Base-by-base conservation (phyloP, 2,797 vertebrate species). In the Lophotriccus pileatus region DNA sequence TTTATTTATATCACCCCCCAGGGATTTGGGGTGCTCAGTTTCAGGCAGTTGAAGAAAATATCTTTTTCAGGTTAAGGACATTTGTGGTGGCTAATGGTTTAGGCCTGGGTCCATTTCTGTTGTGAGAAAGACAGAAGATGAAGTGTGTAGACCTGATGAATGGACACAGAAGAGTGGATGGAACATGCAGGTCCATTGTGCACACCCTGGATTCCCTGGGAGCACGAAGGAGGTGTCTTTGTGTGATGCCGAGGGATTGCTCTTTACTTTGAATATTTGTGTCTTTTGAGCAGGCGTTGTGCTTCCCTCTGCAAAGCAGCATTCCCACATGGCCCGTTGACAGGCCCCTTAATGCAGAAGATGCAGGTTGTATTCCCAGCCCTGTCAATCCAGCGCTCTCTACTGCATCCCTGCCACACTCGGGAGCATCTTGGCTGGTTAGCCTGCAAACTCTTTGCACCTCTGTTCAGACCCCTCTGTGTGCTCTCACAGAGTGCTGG, bases 221-320 rank as follows among this genome's bases (percentile, higher is more conserved):
- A 81, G 32, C 3, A 1, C 2, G 2, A 74, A 55, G 58, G 74
- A 87, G 43, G 47, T 53, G 28, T 44, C 70, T 77, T n/a, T 77
- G 59, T 94, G 47, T 0, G 2, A 30, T 75, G 80, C 22, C 80
- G 66, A 75, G 69, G 77, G 59, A 73, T 49, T 75, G 50, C 59
- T 47, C 81, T 88, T 89, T 84, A 44, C 63, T 87, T 90, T 55
- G 77, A 86, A 69, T 93, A 76, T 90, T 70, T 90, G 70, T 90
- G 84, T 79, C 56, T 93, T 76, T 41, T 55, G 91, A 87, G 89
- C 89, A 93, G 81, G 77, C 94, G 87, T 60, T 95, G 75, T 63
- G 47, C 85, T 85, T 93, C 82, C 72, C 47, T 63, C 87, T 63
- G 82, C 78, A 89, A 76, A 95, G 72, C 82, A 73, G 55, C 23